Conservation (phyloP, 2,888 invertebrate species). For the Arge pagana region DNA sequence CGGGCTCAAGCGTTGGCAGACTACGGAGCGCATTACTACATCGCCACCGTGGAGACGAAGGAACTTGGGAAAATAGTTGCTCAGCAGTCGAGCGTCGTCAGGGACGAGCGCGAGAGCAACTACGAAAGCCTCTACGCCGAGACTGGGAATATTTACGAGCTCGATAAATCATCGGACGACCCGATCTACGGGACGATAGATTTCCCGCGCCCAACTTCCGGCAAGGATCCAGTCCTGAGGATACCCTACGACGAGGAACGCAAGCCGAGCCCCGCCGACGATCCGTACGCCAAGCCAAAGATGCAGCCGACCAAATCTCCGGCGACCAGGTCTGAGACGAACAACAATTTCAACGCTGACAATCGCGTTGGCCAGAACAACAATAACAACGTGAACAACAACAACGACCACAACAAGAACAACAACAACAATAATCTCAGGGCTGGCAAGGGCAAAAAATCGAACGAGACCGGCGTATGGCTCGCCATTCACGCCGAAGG, state of each 20-base stretch:
- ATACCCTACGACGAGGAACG: slow-evolving; percentile 38
- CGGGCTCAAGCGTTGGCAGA: slow-evolving; percentile 72
- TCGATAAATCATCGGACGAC: slow-evolving; percentile 36
- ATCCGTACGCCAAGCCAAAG: slow-evolving; percentile 35
- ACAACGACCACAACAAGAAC: slow-evolving; percentile 29
- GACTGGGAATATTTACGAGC: slow-evolving; percentile 41
- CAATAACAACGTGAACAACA: slow-evolving; percentile 35
- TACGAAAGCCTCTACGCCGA: slow-evolving; percentile 30
- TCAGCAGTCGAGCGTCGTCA: slow-evolving; percentile 30
- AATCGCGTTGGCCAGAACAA: too few relatives aligned
- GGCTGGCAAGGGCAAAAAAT: slow-evolving; percentile 43
- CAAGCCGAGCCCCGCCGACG: slow-evolving; percentile 33
- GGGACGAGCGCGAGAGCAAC: slow-evolving; percentile 23
- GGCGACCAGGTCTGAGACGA: background rate
- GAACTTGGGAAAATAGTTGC: slow-evolving; percentile 49
- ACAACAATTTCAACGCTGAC: too few relatives aligned
- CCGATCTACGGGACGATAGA: slow-evolving; percentile 40
- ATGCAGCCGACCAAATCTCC: background rate
- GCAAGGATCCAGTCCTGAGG: slow-evolving; percentile 37
- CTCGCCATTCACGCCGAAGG: slow-evolving; percentile 57
- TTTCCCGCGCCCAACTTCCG: slow-evolving; percentile 30
- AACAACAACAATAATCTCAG: slow-evolving; percentile 29
- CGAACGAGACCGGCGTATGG: slow-evolving; percentile 54
- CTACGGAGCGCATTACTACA: slow-evolving; percentile 78
- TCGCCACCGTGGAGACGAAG: slow-evolving; percentile 62